Evolutionary conservation across 2,888 invertebrate genomes (phyloP).

Genomic region (Eristalis tenax): DNA sequence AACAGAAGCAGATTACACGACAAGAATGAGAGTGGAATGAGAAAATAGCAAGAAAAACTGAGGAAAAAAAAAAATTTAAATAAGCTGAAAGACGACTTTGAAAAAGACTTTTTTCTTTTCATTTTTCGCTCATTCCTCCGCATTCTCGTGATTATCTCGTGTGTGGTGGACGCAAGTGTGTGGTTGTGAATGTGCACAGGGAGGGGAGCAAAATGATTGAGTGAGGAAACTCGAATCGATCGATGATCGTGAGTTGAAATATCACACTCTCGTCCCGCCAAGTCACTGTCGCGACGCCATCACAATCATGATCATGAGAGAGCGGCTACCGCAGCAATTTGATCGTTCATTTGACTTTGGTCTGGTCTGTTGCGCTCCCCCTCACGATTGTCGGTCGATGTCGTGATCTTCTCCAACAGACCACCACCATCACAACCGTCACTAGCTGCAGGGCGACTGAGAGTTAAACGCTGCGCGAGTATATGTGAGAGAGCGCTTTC

Average conservation of each 20-base stretch:
- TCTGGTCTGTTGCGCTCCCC: conserved; percentile 6
- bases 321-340: conserved; percentile 40
- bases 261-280: conserved; percentile 47
- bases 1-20: not conserved
- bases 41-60: not conserved
- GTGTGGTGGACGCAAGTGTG: not conserved
- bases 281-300: conserved; percentile 6
- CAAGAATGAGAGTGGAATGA: conserved; percentile 5
- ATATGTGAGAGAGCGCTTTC: conserved; percentile 20
- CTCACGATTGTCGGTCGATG: not conserved
- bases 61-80: conserved; percentile 26
- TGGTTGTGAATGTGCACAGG: not conserved
- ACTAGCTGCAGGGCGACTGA: not conserved
- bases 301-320: conserved; percentile 28
- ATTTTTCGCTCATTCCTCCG: conserved; percentile 16
- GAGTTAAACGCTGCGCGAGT: not conserved
- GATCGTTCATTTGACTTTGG: conserved; percentile 36
- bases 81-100: conserved; percentile 63
- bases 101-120: conserved; percentile 21
- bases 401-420: not conserved
- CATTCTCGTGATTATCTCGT: conserved; percentile 37
- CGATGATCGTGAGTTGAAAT: conserved; percentile 53
- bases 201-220: conserved; percentile 11
- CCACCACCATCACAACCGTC: not conserved
- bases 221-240: conserved; percentile 49